Base-by-base conservation (phyloP, 2,797 vertebrate species). In the Orientallactaga sibirica region DNA sequence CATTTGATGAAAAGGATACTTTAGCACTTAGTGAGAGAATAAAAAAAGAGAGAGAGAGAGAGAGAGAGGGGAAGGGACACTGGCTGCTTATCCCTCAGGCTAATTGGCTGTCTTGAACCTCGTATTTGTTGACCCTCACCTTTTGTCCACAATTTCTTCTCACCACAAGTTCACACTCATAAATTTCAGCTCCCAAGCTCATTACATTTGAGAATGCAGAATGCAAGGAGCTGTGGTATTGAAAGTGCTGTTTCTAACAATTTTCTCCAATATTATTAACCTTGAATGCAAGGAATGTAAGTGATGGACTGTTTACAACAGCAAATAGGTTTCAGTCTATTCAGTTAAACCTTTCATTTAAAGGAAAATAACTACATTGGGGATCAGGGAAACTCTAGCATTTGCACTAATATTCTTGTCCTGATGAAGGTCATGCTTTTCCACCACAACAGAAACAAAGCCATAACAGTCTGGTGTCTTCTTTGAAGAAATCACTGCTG, bases 151-250 rank as follows among this genome's bases (percentile, higher is more conserved):
- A 2, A 96, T 97, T 92, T 58, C 86, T 43, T 96, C 70, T 95
- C 22, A 95, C 3, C 25, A 87, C 43, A 43, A 92, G 94, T 61
- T 64, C 0, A 2, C 5, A 70, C 2, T 90, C 75, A 73, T 88
- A 98, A 97, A 95, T 95, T 94, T 95, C 86, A 87, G 25, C 92
- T 96, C 61, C 78, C 9, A 1, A 91, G 61, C 55, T 97, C 96
- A 75, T 94, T 92, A 55, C 43, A 91, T 25, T 96, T 93, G 68
- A 97, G 68, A 94, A 48, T 90, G 90, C 95, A 94, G 97, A 97
- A 96, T 77, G 66, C 4, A 71, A 58, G 5, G 62, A 85, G 82
- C 20, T 58, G 68, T 20, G 83, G 67, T 84, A 58, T 1, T 95
- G 67, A 74, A 95, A 85, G 14, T 62, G 10, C 74, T 95, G 67